Evolutionary conservation across 92 coral and sea anemone genomes (phyloP), one percentile per base, ranked within the genome.

Genomic region (Phenganax subtilis): DNA sequence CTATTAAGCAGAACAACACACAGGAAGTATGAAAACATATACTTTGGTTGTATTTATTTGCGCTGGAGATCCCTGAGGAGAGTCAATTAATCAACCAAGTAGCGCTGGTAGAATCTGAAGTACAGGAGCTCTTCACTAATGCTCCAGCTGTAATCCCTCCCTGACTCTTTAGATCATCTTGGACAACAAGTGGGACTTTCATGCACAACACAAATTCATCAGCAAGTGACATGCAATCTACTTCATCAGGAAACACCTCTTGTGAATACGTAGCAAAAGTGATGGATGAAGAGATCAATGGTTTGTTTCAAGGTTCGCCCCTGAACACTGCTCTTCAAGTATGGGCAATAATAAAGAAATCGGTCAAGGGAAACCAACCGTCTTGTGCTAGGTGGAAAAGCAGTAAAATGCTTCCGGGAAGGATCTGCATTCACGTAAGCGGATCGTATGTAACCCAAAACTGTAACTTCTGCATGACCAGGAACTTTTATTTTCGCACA

Each of bases 401-500:
- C 78, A 73, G 78, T 31, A 53, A 73, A 53, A 73, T 73, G 17
- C 14, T 73, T 53, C 78, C 61, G n/a, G 78, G 78, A 54, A 83
- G 70, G 27, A 71, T 83, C 1, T 83, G 14, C 81, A 75, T 83
- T 57, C 79, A 57, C 15, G 70, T 78, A 3, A 73, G 37, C 54
- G 82, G 71, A n/a, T 54, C 74, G 51, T 83, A 83, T 53, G 37
- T 75, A 58, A 57, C 75, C 6, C 86, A 9, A 29, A 55, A 70
- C 59, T 78, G 79, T 14, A 83, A 28, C 54, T 75, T 83, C 79
- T 76, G 81, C 15, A 15, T 75, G 3, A 71, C 58, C 25, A 29
- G 86, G 17, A 72, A 55, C 31, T 75, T 83, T 59, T 83, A 83
- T 73, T 83, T 83, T 55, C 74, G 86, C 47, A 71, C 86, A 55